Percentiles rank a stretch among this genome's conserved stretches.
Evolutionary conservation across 2,888 invertebrate species (phyloP).

Genomic region (Epirrhoe tristata): DNA sequence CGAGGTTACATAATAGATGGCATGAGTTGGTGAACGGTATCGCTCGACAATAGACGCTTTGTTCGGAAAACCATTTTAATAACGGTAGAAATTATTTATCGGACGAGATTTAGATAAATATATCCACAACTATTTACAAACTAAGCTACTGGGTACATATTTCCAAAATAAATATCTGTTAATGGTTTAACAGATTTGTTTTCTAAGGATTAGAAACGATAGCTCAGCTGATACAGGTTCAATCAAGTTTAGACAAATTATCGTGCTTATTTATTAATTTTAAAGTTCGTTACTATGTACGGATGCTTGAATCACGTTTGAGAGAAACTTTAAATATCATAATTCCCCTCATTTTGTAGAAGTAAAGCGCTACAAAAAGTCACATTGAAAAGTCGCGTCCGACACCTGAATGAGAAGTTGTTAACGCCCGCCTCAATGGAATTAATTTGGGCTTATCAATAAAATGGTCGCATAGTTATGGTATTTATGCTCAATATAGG

Average conservation of each 20-base stretch:
- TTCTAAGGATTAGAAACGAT: too few species aligned
- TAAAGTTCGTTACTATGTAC: too few species aligned
- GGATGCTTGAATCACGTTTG: too few species aligned
- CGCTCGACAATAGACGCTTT: slow-evolving; percentile 57
- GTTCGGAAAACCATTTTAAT: slow-evolving; percentile 46
- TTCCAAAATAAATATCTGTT: too few species aligned
- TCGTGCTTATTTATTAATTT: too few species aligned
- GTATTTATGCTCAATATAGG: slow-evolving; percentile 11
- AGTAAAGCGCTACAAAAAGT: slow-evolving; percentile 1
- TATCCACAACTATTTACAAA: too few species aligned
- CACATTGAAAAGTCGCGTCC: slow-evolving; percentile 21
- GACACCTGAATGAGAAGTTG: slow-evolving; percentile 32
- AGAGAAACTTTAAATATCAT: too few species aligned
- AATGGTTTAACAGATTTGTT: too few species aligned
- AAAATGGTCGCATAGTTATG: slow-evolving; percentile 27
- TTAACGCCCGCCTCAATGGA: slow-evolving; percentile 46
- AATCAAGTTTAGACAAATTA: too few species aligned
- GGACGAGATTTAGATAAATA: slow-evolving; percentile 16
- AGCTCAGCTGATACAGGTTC: too few species aligned
- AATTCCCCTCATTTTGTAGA: too few species aligned
- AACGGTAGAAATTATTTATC: slow-evolving; percentile 21
- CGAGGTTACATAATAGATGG: slow-evolving; percentile 66
- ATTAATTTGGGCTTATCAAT: slow-evolving; percentile 55
- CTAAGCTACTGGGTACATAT: too few species aligned
- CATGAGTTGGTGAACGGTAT: slow-evolving; percentile 62